Percentiles rank a stretch among this genome's conserved stretches.
phyloP scores from a whole-genome alignment of 2,888 invertebrate genomes.

The Lithophane leautieri region DNA sequence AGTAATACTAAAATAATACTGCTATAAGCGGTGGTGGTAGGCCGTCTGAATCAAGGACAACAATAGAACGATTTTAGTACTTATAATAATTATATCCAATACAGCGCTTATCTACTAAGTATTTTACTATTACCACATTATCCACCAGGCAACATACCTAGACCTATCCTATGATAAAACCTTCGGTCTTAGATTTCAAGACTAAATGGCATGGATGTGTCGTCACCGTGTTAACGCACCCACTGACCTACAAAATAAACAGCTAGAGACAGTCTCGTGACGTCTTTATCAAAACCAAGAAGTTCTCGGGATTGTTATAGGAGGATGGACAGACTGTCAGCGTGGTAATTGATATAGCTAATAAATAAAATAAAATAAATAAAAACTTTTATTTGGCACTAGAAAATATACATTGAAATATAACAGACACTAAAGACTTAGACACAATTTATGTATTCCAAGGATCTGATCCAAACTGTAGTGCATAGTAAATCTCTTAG shows the following conservation, averaged over 20 bases:
- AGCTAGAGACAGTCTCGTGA: conserved; percentile 28
- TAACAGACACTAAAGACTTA: no score
- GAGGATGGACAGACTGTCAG: not conserved
- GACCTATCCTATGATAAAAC: not conserved
- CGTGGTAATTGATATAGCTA: no score
- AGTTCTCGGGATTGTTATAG: not conserved
- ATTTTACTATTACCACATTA: conserved; percentile 7
- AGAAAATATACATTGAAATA: no score
- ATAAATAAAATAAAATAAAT: no score
- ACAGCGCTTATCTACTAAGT: not conserved
- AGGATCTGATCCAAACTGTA: no score
- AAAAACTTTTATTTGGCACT: no score
- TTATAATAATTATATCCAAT: no score
- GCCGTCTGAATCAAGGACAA: not conserved
- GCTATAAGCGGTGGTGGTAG: no score
- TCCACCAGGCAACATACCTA: conserved; percentile 2
- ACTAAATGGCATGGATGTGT: conserved; percentile 5
- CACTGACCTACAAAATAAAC: conserved; percentile 44
- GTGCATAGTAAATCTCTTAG: not conserved
- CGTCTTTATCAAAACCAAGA: conserved; percentile 23
- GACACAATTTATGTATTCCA: no score
- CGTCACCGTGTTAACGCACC: conserved; percentile 30
- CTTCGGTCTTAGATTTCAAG: conserved; percentile 10
- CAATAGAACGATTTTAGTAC: not conserved
- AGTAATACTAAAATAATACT: no score